phyloP scores from a whole-genome alignment of 2,113 vertebrate genomes.

The Noctilio leporinus region DNA sequence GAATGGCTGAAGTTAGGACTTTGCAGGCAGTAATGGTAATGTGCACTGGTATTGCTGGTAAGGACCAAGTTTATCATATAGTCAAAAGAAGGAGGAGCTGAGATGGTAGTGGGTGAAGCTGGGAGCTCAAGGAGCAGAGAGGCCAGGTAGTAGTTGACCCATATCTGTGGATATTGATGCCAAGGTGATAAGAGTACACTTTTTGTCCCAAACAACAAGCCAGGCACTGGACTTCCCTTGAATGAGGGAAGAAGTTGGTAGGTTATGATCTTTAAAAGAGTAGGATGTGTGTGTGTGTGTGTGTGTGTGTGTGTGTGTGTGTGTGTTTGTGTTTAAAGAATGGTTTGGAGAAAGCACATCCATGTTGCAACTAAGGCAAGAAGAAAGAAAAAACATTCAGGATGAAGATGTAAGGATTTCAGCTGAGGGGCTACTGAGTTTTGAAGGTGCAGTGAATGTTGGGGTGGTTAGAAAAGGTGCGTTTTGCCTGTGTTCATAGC shows the following conservation, averaged over 20 bases:
- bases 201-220: neutral
- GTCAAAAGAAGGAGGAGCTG: neutral
- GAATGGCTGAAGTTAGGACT: neutral
- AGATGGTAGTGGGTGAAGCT: neutral
- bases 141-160: neutral
- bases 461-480: neutral
- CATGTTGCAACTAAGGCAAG: neutral
- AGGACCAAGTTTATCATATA: no score
- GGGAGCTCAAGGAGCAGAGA: neutral
- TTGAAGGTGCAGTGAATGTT: neutral
- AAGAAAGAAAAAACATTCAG: fast-evolving
- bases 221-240: no score
- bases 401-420: neutral
- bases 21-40: no score
- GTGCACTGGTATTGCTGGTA: neutral
- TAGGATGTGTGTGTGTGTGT: no score
- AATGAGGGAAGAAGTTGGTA: neutral
- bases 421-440: no score
- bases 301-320: no score
- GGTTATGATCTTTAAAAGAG: no score
- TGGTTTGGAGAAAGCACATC: no score
- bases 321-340: no score
- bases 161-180: no score
- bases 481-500: no score
- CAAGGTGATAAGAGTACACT: neutral